These are phyloP conservation scores for Pampusana beccarii DNA, from an alignment of 2,113 vertebrate species.

Conservation along the genomic window DNA sequence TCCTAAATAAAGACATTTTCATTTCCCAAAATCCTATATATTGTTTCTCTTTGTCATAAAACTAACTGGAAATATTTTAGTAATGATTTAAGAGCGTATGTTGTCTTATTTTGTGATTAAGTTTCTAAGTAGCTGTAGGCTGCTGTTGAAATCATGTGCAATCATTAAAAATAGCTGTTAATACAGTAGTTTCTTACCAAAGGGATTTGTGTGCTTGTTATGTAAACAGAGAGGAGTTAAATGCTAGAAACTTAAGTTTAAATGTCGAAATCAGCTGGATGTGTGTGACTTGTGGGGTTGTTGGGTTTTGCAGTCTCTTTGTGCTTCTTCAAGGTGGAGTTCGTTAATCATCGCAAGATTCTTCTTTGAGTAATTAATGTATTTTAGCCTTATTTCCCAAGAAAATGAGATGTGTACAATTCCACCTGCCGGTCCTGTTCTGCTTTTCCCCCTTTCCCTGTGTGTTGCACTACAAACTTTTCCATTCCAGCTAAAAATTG, in stretches of 20 bases:
- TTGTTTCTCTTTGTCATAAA: neutral
- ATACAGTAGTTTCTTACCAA: neutral
- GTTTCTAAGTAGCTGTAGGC: neutral
- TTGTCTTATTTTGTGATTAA: neutral
- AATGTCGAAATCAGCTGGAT: neutral
- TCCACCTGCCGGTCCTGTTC: neutral
- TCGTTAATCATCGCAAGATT: neutral
- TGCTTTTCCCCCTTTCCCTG: neutral
- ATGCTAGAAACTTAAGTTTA: neutral
- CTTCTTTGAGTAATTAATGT: neutral
- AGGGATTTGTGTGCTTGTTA: neutral
- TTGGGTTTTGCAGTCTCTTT: neutral
- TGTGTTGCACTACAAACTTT: neutral
- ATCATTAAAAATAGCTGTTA: neutral
- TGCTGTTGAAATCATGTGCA: neutral
- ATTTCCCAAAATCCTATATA: neutral
- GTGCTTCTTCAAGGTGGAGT: neutral
- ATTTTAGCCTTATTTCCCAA: neutral
- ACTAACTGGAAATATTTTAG: neutral
- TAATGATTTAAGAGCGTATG: neutral
- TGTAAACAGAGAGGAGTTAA: neutral
- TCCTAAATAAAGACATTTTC: neutral
- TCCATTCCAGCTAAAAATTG: neutral
- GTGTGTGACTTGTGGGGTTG: fast-evolving
- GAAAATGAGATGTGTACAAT: neutral